phyloP scores from a whole-genome alignment of 2,797 vertebrate species.

The Buphagus erythrorhynchus region DNA sequence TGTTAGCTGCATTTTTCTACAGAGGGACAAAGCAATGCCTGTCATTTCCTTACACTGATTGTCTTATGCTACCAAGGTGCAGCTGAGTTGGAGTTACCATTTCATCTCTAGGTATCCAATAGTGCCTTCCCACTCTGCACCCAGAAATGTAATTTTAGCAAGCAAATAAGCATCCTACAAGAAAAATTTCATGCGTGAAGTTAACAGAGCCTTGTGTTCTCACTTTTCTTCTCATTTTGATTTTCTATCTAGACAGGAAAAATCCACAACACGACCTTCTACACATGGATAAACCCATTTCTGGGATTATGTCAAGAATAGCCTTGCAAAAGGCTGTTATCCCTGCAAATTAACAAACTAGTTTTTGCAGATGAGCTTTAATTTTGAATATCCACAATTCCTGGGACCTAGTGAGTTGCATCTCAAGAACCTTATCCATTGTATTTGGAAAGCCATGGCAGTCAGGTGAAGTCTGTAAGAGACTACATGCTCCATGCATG shows the following conservation, averaged over 20 bases:
- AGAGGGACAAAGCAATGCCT: background rate
- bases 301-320: background rate
- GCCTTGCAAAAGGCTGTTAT: background rate
- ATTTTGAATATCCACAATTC: background rate
- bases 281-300: background rate
- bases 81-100: background rate
- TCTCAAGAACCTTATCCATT: background rate
- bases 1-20: background rate
- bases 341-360: background rate
- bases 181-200: rapidly evolving
- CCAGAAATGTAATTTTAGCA: background rate
- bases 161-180: background rate
- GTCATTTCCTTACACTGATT: background rate
- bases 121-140: background rate
- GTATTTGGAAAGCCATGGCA: background rate
- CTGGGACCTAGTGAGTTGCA: background rate
- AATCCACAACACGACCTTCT: background rate
- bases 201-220: background rate
- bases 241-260: background rate
- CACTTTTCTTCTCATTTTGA: background rate
- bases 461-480: background rate
- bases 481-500: background rate
- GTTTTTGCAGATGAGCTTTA: background rate
- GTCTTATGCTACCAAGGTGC: background rate
- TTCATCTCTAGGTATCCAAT: background rate